Base-by-base conservation (phyloP, 2,113 vertebrate genomes). In the Ctenomys sociabilis region DNA sequence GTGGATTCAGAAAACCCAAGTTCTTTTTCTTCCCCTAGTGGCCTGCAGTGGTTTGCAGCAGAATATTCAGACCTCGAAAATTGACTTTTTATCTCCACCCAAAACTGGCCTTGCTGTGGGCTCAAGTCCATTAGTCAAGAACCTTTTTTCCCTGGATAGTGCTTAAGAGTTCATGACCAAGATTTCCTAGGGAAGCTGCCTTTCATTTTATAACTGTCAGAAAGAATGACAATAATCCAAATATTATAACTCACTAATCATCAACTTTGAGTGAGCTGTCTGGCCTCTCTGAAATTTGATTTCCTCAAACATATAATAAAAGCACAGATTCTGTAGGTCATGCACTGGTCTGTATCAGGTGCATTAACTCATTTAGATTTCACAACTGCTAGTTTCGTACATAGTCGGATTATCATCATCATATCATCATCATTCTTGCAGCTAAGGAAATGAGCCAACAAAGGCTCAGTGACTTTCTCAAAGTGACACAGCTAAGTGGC, bases 201-300 rank as follows among this genome's bases (percentile, higher is more conserved):
- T 78, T 81, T 85, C 66, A 82, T 83, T 91, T 93, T 91, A 77
- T 81, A 82, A 94, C 83, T 88, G 64, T 32, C 7, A 8, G 32
- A 2, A 54, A 12, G 45, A 81, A 9, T 63, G 3, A 70, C 95
- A 88, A 85, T 37, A 85, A 52, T 68, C 28, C 30, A 82, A 88
- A 93, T 59, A 52, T 28, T 93, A n/a, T 87, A 83, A 70, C n/a
- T 92, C 73, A 78, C 35, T 72, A 70, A 75, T 13, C 61, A 6
- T 22, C 16, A 21, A 35, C 4, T 19, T 57, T 77, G 45, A 87
- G 17, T 32, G 72, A 92, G 28, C 61, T 68, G 0, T n/a, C 81
- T 84, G 86, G 1, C 3, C 24, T 86, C 64, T 70, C 68, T 84
- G 54, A 90, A 83, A 86, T 78, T 87, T 26, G 26, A n/a, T 90